Evolutionary conservation across 2,888 invertebrate species (phyloP).

Genomic region (Linnaemya vulpina): DNA sequence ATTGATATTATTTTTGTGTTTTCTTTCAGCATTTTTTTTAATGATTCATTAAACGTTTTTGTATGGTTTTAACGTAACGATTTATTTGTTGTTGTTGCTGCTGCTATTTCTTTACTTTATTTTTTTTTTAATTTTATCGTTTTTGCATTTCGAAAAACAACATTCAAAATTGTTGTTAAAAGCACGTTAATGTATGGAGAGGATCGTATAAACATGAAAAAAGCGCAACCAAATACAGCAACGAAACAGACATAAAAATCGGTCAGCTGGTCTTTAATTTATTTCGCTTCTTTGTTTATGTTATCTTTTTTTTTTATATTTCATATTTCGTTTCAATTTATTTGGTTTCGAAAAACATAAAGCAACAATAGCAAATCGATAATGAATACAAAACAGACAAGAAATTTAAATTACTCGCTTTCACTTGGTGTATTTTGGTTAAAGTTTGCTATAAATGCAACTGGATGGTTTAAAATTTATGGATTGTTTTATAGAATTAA

Average conservation of each 20-base stretch:
- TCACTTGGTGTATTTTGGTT: conserved; percentile 38
- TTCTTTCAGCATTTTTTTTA: conserved; percentile 11
- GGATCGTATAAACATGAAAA: background rate
- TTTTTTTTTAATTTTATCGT: conserved; percentile 11
- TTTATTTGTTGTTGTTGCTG: conserved; percentile 9
- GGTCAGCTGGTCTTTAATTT: conserved; percentile 57
- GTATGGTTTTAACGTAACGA: conserved; percentile 44
- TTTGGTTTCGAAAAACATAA: conserved; percentile 36
- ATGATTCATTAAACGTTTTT: conserved; percentile 48
- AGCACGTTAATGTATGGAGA: conserved; percentile 9
- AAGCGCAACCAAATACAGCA: conserved; percentile 13
- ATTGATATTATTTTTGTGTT: background rate
- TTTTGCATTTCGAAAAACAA: conserved; percentile 23
- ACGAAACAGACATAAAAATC: conserved; percentile 24
- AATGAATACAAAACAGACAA: conserved; percentile 11
- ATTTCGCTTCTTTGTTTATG: conserved; percentile 34
- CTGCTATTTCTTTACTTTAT: background rate
- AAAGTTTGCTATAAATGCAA: conserved; percentile 30
- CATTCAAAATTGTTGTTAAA: conserved; percentile 33
- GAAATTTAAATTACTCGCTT: conserved; percentile 49
- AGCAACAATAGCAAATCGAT: conserved; percentile 16
- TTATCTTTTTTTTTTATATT: conserved; percentile 22
- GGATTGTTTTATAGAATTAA: conserved; percentile 9
- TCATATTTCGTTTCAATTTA: conserved; percentile 51
- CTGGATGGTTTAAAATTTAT: conserved; percentile 30